Evolutionary conservation across 1,140 invertebrate genomes (phyloP).

Genomic region (Apis laboriosa): DNA sequence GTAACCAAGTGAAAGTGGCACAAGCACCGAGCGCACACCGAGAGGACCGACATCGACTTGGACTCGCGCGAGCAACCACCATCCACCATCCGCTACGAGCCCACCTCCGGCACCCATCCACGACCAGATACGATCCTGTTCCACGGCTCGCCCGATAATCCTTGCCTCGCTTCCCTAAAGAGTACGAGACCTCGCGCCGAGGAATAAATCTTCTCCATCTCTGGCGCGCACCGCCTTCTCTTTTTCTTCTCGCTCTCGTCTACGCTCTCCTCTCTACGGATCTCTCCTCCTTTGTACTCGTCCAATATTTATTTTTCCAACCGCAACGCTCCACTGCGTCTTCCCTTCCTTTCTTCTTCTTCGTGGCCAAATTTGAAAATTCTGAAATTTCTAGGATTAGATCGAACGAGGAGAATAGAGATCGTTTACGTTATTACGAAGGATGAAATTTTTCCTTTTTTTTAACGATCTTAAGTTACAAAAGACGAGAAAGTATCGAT

Average conservation of each 20-base stretch:
- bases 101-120: conserved; percentile 56
- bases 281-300: too few species aligned
- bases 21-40: conserved; percentile 71
- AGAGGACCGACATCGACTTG: conserved; percentile 56
- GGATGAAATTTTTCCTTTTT: conserved; percentile 28
- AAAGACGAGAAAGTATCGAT: conserved; percentile 25
- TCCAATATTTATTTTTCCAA: too few species aligned
- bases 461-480: background rate
- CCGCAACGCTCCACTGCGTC: too few species aligned
- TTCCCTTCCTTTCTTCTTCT: too few species aligned
- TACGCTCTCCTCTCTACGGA: too few species aligned
- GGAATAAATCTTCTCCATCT: background rate
- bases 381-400: conserved; percentile 5
- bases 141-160: conserved; percentile 30
- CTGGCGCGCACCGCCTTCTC: background rate
- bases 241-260: background rate
- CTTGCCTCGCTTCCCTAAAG: conserved; percentile 27
- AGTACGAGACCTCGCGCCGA: background rate
- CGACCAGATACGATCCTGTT: conserved; percentile 55
- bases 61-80: conserved; percentile 61
- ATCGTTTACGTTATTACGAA: conserved; percentile 1
- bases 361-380: conserved; percentile 29
- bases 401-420: background rate
- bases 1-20: conserved; percentile 82
- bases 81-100: conserved; percentile 42